Percentiles rank a stretch among this genome's conserved stretches.
phyloP scores from a whole-genome alignment of 2,888 invertebrate species.

The Dascillus cervinus region DNA sequence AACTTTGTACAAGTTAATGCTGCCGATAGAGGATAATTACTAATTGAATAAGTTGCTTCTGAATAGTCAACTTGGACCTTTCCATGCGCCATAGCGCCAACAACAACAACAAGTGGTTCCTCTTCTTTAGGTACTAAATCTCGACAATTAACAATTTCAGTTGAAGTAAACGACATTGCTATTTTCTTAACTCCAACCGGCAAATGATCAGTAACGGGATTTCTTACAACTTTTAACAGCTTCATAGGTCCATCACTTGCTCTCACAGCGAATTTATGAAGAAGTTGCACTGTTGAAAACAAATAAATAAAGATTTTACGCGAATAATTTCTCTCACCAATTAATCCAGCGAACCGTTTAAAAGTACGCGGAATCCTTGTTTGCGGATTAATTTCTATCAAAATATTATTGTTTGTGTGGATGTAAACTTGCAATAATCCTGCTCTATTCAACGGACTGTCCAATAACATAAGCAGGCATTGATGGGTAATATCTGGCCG shows the following conservation, averaged over 20 bases:
- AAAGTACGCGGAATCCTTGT: slow-evolving; percentile 95
- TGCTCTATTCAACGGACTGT: slow-evolving; percentile 94
- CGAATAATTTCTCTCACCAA: slow-evolving; percentile 57
- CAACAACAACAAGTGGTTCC: slow-evolving; percentile 78
- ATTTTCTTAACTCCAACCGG: slow-evolving; percentile 90
- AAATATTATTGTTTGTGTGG: slow-evolving; percentile 83
- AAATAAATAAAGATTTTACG: slow-evolving; percentile 5
- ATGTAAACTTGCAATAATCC: slow-evolving; percentile 93
- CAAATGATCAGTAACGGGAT: slow-evolving; percentile 88
- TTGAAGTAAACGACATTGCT: slow-evolving; percentile 82
- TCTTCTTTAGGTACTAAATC: slow-evolving; percentile 74
- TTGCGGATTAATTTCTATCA: slow-evolving; percentile 94
- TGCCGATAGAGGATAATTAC: slow-evolving; percentile 93
- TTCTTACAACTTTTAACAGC: slow-evolving; percentile 91
- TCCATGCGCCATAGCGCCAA: slow-evolving; percentile 98
- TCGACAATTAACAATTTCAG: slow-evolving; percentile 57
- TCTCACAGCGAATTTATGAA: slow-evolving; percentile 89
- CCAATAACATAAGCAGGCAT: slow-evolving; percentile 93
- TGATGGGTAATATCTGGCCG: slow-evolving; percentile 97
- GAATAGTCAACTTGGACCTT: slow-evolving; percentile 81
- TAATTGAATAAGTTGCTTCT: slow-evolving; percentile 86
- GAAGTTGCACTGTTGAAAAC: slow-evolving; percentile 74
- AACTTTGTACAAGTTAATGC: slow-evolving; percentile 94
- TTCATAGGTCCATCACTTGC: slow-evolving; percentile 86
- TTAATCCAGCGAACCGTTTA: slow-evolving; percentile 92